These are phyloP conservation scores for Tetrapedia diversipes DNA, from an alignment of 2,888 invertebrate species.

Conservation along the genomic window DNA sequence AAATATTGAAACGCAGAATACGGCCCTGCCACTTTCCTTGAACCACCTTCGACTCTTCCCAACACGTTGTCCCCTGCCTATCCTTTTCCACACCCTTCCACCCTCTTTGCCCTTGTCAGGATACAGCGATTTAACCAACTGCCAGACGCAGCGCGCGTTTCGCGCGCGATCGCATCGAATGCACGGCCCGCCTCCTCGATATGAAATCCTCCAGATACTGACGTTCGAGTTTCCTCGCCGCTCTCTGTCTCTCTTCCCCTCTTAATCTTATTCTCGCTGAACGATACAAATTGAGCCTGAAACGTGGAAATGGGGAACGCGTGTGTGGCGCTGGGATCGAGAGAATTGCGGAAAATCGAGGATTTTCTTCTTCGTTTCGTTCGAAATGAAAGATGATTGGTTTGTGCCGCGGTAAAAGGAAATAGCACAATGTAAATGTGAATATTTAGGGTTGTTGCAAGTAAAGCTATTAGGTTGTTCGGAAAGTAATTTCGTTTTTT, in stretches of 20 bases:
- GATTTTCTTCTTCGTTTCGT: neutral
- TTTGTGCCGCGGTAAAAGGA: too few species aligned
- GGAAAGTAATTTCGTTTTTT: too few species aligned
- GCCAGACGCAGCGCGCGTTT: constrained; percentile 49
- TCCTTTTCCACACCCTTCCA: constrained; percentile 15
- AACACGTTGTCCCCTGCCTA: constrained; percentile 17
- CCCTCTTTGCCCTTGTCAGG: constrained; percentile 17
- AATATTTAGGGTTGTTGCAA: too few species aligned
- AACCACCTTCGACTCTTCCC: constrained; percentile 46
- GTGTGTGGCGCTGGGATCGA: too few species aligned
- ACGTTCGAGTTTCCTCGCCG: constrained; percentile 19
- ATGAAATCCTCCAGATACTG: constrained; percentile 28
- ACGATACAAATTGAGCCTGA: constrained; percentile 11
- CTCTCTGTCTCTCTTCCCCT: neutral
- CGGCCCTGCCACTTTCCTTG: constrained; percentile 54
- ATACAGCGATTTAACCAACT: constrained; percentile 56
- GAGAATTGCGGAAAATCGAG: too few species aligned
- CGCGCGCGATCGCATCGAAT: constrained; percentile 66
- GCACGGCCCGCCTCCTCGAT: constrained; percentile 6
- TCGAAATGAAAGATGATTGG: too few species aligned
- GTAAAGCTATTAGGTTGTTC: too few species aligned
- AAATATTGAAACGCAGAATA: constrained; percentile 78
- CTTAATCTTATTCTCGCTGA: constrained; percentile 18
- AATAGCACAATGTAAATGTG: too few species aligned
- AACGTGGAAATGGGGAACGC: neutral